Percentiles rank a stretch among this genome's conserved stretches.
Conservation (phyloP, 2,113 vertebrate species). For the Chrysochloris asiatica region DNA sequence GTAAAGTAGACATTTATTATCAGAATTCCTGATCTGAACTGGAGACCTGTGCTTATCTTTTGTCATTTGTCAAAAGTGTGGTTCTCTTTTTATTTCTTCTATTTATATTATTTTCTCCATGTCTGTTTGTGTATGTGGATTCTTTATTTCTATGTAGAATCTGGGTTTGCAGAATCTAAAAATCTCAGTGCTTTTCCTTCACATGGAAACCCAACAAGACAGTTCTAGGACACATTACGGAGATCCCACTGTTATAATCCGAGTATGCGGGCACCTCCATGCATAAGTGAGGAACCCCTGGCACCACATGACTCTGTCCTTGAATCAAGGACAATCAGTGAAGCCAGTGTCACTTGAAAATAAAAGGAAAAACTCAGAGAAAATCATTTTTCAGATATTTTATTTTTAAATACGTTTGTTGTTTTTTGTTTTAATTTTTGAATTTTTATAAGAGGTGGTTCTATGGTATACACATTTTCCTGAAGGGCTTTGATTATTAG, state of each 20-base stretch:
- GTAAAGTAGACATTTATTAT: conserved; percentile 8
- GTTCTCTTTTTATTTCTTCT: conserved; percentile 18
- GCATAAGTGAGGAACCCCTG: conserved; percentile 55
- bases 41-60: background rate
- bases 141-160: background rate
- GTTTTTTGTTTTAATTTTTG: background rate
- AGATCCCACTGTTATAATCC: background rate
- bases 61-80: background rate
- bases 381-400: conserved; percentile 19
- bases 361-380: background rate
- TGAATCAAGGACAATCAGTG: conserved; percentile 62
- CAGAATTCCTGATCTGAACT: background rate
- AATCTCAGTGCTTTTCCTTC: conserved; percentile 47
- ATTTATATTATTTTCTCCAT: background rate
- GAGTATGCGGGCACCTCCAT: background rate
- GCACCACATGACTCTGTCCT: conserved; percentile 62
- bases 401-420: conserved; percentile 51
- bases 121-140: background rate
- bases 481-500: background rate
- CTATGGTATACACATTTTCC: background rate
- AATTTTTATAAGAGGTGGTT: background rate
- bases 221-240: conserved; percentile 42
- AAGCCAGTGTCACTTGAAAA: conserved; percentile 38
- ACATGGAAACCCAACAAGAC: conserved; percentile 51
- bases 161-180: background rate